Conservation (phyloP, 2,797 vertebrate species). For the Hypotaenidia philippensis region DNA sequence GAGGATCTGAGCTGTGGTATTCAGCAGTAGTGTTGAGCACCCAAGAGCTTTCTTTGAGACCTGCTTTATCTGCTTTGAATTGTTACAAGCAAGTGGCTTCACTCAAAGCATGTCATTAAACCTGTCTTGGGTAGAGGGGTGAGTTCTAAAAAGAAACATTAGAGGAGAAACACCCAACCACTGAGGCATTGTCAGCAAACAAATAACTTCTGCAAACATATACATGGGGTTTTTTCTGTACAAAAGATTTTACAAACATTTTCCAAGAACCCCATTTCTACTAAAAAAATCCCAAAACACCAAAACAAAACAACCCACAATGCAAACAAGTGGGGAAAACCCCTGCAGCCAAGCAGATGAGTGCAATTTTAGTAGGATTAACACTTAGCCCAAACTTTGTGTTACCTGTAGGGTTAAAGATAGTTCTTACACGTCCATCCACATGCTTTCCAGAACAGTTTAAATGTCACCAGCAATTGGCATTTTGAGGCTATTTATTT, state of each 20-base stretch:
- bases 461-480: background rate
- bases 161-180: background rate
- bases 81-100: background rate
- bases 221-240: background rate
- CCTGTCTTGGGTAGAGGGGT: background rate
- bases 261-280: background rate
- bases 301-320: too few species aligned
- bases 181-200: background rate
- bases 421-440: background rate
- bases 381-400: background rate
- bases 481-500: background rate
- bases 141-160: background rate
- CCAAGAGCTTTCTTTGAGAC: background rate
- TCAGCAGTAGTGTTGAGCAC: background rate
- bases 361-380: background rate
- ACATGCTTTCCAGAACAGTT: background rate
- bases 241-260: background rate
- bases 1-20: background rate
- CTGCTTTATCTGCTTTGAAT: background rate
- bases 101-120: background rate
- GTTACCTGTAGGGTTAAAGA: background rate
- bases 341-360: background rate
- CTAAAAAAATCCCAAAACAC: too few species aligned
- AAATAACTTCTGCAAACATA: background rate
- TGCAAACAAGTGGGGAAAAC: background rate